Evolutionary conservation across 2,797 vertebrate genomes (phyloP).

Genomic region (Pristis pectinata): DNA sequence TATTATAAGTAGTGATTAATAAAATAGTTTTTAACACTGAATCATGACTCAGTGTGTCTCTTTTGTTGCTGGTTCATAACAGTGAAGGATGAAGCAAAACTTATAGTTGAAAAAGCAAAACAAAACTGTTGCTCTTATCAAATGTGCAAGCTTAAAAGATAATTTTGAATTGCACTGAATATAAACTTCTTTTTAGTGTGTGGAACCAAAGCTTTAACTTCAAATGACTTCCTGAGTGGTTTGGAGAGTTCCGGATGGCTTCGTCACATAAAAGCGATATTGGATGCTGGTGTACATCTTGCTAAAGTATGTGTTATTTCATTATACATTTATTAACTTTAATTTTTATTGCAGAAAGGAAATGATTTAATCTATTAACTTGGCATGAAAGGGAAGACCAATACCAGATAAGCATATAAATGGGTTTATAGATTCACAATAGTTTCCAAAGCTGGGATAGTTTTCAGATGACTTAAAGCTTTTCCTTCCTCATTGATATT

Average conservation of each 20-base stretch:
- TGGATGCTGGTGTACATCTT: constrained; percentile 87
- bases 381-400: not conserved
- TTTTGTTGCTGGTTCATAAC: too few relatives aligned
- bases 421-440: too few relatives aligned
- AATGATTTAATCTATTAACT: not conserved
- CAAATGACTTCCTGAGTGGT: constrained; percentile 82
- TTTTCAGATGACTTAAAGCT: not conserved
- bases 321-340: not conserved
- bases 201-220: constrained; percentile 73
- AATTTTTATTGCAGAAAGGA: not conserved
- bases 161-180: not conserved
- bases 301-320: constrained; percentile 63
- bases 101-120: not conserved
- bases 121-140: not conserved
- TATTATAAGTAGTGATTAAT: too few relatives aligned
- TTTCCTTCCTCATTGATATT: too few relatives aligned
- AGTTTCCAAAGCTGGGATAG: not conserved
- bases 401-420: not conserved
- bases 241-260: constrained; percentile 88
- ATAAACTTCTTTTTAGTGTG: constrained; percentile 60
- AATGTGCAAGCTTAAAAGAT: not conserved
- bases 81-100: not conserved
- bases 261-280: constrained; percentile 84
- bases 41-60: too few relatives aligned
- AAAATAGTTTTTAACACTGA: too few relatives aligned